Conservation (phyloP, 2,888 invertebrate genomes). For the Rutpela maculata region DNA sequence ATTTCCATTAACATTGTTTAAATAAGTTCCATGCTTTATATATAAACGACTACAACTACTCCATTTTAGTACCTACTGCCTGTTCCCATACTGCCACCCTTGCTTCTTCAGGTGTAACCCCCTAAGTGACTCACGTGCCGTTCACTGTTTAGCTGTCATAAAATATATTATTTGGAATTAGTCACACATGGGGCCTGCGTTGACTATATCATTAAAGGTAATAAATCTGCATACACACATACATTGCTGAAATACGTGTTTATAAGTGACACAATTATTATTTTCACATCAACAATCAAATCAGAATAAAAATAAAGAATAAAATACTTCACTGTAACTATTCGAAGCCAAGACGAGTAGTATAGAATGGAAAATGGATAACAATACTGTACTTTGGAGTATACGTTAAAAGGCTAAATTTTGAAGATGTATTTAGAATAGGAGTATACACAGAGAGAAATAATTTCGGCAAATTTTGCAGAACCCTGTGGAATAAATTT, state of each 20-base stretch:
- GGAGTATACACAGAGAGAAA: too few relatives aligned
- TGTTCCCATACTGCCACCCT: constrained; percentile 18
- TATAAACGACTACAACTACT: neutral
- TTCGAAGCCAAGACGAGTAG: too few relatives aligned
- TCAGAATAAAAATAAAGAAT: too few relatives aligned
- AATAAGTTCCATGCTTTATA: constrained; percentile 35
- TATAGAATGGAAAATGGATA: too few relatives aligned
- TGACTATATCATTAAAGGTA: constrained; percentile 23
- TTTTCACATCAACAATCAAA: neutral
- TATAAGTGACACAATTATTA: neutral
- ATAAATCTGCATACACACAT: constrained; percentile 27
- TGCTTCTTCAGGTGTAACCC: constrained; percentile 32
- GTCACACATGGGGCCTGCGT: constrained; percentile 27
- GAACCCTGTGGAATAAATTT: too few relatives aligned
- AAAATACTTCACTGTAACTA: too few relatives aligned
- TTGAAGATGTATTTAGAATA: too few relatives aligned
- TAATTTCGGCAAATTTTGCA: too few relatives aligned
- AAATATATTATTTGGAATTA: constrained; percentile 35
- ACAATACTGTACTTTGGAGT: too few relatives aligned
- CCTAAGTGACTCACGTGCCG: constrained; percentile 32
- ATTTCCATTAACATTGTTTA: constrained; percentile 56
- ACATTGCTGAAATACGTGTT: neutral
- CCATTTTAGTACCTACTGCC: constrained; percentile 1
- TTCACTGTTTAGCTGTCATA: constrained; percentile 20
- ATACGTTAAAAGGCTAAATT: too few relatives aligned